Conservation (phyloP, 2,113 vertebrate species). For the Mixornis gularis region DNA sequence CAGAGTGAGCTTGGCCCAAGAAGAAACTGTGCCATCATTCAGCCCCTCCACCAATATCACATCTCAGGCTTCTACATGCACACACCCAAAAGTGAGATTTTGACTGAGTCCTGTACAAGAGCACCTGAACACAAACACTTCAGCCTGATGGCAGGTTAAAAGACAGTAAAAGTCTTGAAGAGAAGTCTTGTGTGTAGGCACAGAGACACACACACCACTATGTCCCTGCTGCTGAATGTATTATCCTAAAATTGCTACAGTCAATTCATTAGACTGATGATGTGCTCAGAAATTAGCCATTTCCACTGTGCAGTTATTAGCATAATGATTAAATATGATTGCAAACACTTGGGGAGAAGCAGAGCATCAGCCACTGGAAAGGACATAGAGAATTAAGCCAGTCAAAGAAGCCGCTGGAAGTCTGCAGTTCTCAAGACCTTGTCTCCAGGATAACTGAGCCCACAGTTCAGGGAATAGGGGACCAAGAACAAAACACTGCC, state of each 20-base stretch:
- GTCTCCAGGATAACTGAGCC: neutral
- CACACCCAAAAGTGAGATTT: rapidly evolving
- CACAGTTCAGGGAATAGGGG: neutral
- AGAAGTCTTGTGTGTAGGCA: neutral
- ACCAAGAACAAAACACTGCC: neutral
- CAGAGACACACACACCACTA: neutral
- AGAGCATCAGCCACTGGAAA: neutral
- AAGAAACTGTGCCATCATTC: neutral
- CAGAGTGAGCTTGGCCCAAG: neutral
- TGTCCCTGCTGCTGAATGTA: neutral
- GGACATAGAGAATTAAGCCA: neutral
- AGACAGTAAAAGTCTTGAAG: neutral
- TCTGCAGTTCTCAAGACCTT: neutral
- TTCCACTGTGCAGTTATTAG: neutral
- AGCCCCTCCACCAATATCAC: neutral
- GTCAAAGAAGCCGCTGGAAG: neutral
- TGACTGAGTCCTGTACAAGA: rapidly evolving
- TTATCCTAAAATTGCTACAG: neutral
- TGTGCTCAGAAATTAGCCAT: neutral
- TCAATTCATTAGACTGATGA: neutral
- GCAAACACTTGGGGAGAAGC: neutral
- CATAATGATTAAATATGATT: neutral
- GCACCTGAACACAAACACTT: neutral
- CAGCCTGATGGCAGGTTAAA: neutral
- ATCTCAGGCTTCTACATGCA: neutral